Conservation (phyloP, 2,797 vertebrate species). For the Adrianichthys oophorus region DNA sequence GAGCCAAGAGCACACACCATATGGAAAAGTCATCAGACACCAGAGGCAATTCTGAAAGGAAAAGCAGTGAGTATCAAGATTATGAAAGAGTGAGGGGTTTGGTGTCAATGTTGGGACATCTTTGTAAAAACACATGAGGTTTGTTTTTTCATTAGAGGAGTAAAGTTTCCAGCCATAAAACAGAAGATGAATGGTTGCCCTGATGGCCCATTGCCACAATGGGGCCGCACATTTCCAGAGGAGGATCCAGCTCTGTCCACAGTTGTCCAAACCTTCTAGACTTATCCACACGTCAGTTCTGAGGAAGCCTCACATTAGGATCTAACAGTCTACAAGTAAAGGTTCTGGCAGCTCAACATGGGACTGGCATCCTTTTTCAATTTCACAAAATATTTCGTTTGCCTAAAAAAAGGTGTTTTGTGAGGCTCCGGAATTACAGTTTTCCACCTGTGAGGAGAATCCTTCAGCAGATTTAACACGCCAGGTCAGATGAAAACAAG, state of each 20-base stretch:
- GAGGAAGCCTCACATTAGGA: conserved; percentile 33
- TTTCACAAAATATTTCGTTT: conserved; percentile 9
- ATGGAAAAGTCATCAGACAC: conserved; percentile 42
- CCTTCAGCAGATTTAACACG: neutral
- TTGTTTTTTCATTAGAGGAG: conserved; percentile 17
- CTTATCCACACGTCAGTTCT: conserved; percentile 31
- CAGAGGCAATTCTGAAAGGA: conserved; percentile 36
- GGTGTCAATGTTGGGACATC: conserved; percentile 19
- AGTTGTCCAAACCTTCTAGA: conserved; percentile 23
- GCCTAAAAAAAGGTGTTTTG: conserved; percentile 12
- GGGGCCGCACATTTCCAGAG: conserved; percentile 26
- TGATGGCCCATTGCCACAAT: conserved; percentile 8
- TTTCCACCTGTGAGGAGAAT: conserved; percentile 23
- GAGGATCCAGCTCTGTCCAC: conserved; percentile 20
- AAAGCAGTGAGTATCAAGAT: conserved; percentile 30
- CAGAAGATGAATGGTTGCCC: conserved; percentile 21
- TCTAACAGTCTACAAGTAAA: conserved; percentile 28
- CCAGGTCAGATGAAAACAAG: conserved; percentile 1
- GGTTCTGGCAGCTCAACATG: conserved; percentile 23
- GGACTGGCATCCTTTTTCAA: conserved; percentile 19
- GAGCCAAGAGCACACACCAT: conserved; percentile 14
- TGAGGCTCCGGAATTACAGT: conserved; percentile 43
- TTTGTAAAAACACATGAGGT: no score
- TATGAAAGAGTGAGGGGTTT: conserved; percentile 17
- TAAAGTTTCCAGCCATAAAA: conserved; percentile 27